These are phyloP conservation scores for Melanogrammus aeglefinus DNA, from an alignment of 2,797 vertebrate genomes.

Conservation along the genomic window DNA sequence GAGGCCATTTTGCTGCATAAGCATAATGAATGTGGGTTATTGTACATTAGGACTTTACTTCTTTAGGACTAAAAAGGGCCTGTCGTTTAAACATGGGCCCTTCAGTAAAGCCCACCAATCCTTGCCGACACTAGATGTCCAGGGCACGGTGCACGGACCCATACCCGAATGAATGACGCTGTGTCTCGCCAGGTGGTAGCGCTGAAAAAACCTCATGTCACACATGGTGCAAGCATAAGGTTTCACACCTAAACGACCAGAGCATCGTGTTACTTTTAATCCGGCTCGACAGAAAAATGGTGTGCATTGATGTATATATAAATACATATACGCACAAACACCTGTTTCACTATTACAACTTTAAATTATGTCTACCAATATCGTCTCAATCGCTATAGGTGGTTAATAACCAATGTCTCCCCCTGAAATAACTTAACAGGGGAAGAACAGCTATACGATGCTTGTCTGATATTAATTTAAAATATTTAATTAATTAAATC, in stretches of 20 bases:
- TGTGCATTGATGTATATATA: not conserved
- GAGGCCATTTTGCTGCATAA: conserved; percentile 6
- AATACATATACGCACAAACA: not conserved
- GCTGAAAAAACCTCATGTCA: conserved; percentile 81
- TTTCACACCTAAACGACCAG: conserved; percentile 78
- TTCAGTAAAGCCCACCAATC: conserved; percentile 41
- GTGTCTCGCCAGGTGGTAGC: conserved; percentile 81
- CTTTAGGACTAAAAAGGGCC: conserved; percentile 18
- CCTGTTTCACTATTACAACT: conserved; percentile 1
- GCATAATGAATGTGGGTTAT: not conserved
- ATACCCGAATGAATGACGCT: conserved; percentile 80
- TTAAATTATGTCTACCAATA: conserved; percentile 24
- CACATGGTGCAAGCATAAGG: conserved; percentile 80
- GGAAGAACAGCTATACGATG: conserved; percentile 33
- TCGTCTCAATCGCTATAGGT: conserved; percentile 60
- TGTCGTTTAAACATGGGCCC: conserved; percentile 26
- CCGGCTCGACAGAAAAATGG: conserved; percentile 41
- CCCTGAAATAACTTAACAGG: conserved; percentile 44
- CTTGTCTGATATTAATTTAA: conserved; percentile 29
- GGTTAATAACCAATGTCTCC: conserved; percentile 74
- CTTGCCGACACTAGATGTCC: conserved; percentile 51
- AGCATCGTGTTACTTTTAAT: conserved; percentile 67
- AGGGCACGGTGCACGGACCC: conserved; percentile 69
- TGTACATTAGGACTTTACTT: conserved; percentile 20
- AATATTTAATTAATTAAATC: conserved; percentile 30